These are phyloP conservation scores for Lasiurus cinereus DNA, from an alignment of 2,113 vertebrate species.

Conservation along the genomic window DNA sequence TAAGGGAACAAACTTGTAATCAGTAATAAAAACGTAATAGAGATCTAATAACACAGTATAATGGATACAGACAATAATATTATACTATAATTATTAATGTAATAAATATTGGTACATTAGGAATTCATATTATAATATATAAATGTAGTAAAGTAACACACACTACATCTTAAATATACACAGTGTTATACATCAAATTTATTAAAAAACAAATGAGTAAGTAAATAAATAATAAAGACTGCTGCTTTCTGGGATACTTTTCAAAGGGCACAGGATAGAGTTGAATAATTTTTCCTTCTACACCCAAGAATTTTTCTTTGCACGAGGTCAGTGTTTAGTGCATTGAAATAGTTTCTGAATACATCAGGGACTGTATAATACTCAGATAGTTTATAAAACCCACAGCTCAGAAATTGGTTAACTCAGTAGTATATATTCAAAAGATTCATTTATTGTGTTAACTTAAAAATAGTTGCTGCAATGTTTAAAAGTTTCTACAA, in stretches of 20 bases:
- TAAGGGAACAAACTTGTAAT: not conserved
- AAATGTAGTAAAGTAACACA: not conserved
- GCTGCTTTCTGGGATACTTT: not conserved
- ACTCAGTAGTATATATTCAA: not conserved
- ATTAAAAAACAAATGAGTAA: not conserved
- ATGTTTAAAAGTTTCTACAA: not conserved
- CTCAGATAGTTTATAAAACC: constrained; percentile 32
- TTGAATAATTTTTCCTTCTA: not conserved
- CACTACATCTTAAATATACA: not conserved
- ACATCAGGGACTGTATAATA: not conserved
- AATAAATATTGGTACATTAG: not conserved
- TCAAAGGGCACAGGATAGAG: not conserved
- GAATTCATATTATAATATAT: not conserved
- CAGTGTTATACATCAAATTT: not conserved
- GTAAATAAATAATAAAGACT: not conserved
- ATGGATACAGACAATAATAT: not conserved
- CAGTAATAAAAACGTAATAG: not conserved
- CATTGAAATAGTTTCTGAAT: not conserved
- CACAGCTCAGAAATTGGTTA: constrained; percentile 30
- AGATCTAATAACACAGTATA: not conserved
- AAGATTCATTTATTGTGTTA: not conserved
- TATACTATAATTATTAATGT: not conserved
- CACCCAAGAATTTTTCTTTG: not conserved
- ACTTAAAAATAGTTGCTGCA: not conserved
- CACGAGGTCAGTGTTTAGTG: not conserved